Evolutionary conservation across 2,888 invertebrate species (phyloP), one percentile per base, ranked within the genome.

Genomic region (Drosophila bunnanda): DNA sequence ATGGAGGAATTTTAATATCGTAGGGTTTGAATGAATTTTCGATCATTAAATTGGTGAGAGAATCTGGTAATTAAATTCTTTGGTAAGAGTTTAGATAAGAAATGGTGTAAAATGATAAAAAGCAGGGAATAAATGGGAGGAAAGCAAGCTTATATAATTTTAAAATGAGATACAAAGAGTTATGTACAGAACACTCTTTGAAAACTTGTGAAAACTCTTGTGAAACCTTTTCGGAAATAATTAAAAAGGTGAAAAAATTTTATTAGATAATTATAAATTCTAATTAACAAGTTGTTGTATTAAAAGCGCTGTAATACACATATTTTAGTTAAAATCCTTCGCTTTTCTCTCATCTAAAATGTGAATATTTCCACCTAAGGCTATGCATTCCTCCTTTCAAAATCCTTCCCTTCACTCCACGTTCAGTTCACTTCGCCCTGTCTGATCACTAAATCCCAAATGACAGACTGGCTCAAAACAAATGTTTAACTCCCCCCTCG

Each of bases 391-490:
- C 32, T 0, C 32, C 22, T 52, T 32, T 44, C 32, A 2, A 64
- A 38, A 28, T 32, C 6, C 36, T 38, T 28, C 48, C 41, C 25
- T 69, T 53, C 36, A 41, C 34, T 38, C 20, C 20, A 10, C 41
- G 58, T 55, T 41, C 36, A 32, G 25, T 36, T 38, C 39, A 38
- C 60, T 60, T 55, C 55, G 32, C 20, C 36, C 43, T 4, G 36
- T 13, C 48, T 70, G 55, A 48, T 67, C 68, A 36, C 44, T 61
- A 81, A 79, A 82, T 66, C 20, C 48, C 64, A 75, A 67, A 59
- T 57, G 82, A 82, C 82, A 82, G 65, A 7, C 54, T 32, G 54
- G 67, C 68, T 77, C 83, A 77, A 86, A 85, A 82, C 78, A 86
- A 85, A 78, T 80, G 75, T 78, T 77, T 52, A 54, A 75, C 78